phyloP scores from a whole-genome alignment of 2,113 vertebrate species.

The Elephantulus edwardii region DNA sequence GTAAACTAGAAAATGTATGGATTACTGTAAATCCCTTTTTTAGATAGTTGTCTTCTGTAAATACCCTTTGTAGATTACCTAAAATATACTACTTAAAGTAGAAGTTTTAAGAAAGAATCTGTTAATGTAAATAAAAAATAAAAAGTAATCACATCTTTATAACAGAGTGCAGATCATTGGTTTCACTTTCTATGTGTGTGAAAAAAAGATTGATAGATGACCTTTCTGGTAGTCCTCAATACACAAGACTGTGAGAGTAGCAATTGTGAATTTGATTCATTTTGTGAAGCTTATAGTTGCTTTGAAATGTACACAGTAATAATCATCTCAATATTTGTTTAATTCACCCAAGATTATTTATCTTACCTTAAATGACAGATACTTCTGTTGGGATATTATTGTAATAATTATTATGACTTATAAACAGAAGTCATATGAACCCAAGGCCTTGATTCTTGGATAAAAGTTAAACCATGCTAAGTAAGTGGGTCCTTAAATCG shows the following conservation, averaged over 20 bases:
- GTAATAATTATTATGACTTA: conserved; percentile 65
- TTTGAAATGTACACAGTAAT: conserved; percentile 74
- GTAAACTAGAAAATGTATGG: neutral
- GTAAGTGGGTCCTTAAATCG: neutral
- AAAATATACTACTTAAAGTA: conserved; percentile 41
- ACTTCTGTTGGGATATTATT: conserved; percentile 62
- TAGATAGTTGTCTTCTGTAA: conserved; percentile 19
- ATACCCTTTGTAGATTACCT: conserved; percentile 14
- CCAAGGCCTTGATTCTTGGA: conserved; percentile 28
- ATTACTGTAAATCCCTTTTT: conserved; percentile 49
- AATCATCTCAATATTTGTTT: conserved; percentile 74
- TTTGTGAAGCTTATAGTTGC: conserved; percentile 71
- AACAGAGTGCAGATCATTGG: conserved; percentile 50
- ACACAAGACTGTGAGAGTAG: conserved; percentile 48
- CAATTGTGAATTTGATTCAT: conserved; percentile 68
- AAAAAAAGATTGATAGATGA: conserved; percentile 54
- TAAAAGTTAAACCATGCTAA: conserved; percentile 56
- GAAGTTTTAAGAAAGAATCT: conserved; percentile 56
- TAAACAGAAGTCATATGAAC: conserved; percentile 51
- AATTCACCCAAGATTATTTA: conserved; percentile 73
- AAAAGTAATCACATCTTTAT: conserved; percentile 65
- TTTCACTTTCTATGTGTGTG: conserved; percentile 24
- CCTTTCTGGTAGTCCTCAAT: conserved; percentile 66
- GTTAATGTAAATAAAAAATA: conserved; percentile 59
- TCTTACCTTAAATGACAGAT: conserved; percentile 65